phyloP scores from a whole-genome alignment of 2,113 vertebrate genomes.

The Xenotilapia leptura region DNA sequence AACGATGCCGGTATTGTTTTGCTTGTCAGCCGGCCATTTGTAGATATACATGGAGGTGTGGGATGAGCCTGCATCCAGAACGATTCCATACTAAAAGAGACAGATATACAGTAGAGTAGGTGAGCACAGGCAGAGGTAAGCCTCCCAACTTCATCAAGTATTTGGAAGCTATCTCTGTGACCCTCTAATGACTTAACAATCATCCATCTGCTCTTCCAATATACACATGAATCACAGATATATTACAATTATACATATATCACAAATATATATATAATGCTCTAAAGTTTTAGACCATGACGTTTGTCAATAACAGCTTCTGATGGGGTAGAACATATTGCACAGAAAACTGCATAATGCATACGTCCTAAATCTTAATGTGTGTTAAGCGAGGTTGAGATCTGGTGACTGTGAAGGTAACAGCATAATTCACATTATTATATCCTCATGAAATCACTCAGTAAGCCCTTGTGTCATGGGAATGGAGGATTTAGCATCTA shows the following conservation, averaged over 20 bases:
- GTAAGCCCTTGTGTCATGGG: fast-evolving
- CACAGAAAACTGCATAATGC: background rate
- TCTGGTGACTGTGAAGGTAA: background rate
- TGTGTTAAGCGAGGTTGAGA: fast-evolving
- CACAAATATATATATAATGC: fast-evolving
- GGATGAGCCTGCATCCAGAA: conserved; percentile 85
- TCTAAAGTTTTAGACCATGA: background rate
- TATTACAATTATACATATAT: fast-evolving
- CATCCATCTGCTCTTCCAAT: background rate
- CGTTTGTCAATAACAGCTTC: background rate
- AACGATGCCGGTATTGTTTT: conserved; percentile 78
- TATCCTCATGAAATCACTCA: background rate
- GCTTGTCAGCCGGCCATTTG: conserved; percentile 76
- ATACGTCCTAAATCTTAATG: background rate
- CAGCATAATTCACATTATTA: background rate
- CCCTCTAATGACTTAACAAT: background rate
- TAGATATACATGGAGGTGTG: conserved; percentile 84
- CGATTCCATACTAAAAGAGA: conserved; percentile 76
- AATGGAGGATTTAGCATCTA: background rate
- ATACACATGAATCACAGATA: background rate
- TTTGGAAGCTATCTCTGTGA: background rate
- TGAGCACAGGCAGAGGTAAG: background rate
- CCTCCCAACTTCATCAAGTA: fast-evolving
- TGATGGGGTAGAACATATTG: background rate
- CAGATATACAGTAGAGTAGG: background rate